phyloP scores from a whole-genome alignment of 37 sponge, comb jelly and placozoan species.

The Aphrocallistes beatrix region DNA sequence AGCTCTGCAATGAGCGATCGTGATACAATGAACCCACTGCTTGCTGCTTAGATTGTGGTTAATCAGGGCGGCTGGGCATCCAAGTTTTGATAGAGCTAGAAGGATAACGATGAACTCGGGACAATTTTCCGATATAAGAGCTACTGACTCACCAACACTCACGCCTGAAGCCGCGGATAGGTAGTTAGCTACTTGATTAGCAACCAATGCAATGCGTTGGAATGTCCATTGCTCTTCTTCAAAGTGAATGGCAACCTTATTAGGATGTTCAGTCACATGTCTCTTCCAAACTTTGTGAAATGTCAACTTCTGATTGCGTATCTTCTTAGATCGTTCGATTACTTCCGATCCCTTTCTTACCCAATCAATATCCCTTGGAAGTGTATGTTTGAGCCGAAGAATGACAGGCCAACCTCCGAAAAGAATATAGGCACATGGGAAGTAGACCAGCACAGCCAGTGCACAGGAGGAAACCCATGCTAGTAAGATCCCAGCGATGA shows the following conservation, averaged over 20 bases:
- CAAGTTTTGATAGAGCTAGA: constrained; percentile 49
- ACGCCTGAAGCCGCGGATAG: constrained; percentile 23
- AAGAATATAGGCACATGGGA: not conserved
- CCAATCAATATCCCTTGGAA: not conserved
- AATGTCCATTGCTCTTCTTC: constrained; percentile 50
- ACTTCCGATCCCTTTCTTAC: not conserved
- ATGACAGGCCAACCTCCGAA: not conserved
- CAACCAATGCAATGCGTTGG: constrained; percentile 20
- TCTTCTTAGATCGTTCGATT: not conserved
- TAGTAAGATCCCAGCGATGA: not conserved
- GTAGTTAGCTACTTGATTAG: constrained; percentile 36
- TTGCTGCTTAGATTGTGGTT: constrained; percentile 29
- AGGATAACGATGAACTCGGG: constrained; percentile 56
- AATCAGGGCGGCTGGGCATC: constrained; percentile 26
- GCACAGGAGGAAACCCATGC: not conserved
- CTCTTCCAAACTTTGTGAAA: not conserved
- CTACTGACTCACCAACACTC: constrained; percentile 46
- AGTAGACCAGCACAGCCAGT: not conserved
- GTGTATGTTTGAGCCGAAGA: not conserved
- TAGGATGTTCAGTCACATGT: constrained; percentile 18
- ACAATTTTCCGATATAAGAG: constrained; percentile 46
- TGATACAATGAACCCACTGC: constrained; percentile 31
- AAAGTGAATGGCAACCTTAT: constrained; percentile 47
- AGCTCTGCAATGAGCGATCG: constrained; percentile 10
- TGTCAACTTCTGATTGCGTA: not conserved